Conservation (phyloP, 1,140 invertebrate species). For the Whitmania pigra region DNA sequence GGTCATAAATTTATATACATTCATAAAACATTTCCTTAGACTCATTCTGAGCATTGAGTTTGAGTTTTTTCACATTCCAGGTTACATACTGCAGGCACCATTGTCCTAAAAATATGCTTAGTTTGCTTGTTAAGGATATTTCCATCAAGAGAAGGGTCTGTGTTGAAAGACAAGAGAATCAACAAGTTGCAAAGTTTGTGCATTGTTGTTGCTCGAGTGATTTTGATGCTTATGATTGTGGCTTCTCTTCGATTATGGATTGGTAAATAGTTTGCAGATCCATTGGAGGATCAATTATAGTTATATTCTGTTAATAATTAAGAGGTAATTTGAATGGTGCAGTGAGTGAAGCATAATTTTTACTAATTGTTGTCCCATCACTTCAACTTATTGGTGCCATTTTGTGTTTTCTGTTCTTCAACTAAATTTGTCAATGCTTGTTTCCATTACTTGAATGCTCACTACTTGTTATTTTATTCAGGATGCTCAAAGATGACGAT, state of each 20-base stretch:
- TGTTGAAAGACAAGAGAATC: neutral
- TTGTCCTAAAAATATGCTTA: neutral
- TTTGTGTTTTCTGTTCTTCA: too few species aligned
- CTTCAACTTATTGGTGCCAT: neutral
- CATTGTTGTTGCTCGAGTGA: neutral
- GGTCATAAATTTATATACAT: neutral
- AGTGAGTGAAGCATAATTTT: neutral
- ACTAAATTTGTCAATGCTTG: too few species aligned
- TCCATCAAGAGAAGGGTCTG: neutral
- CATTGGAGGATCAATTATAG: neutral
- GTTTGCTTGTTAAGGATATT: neutral
- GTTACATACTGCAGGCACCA: conserved; percentile 9
- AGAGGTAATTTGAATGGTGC: neutral
- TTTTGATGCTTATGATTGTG: neutral
- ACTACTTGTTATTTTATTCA: neutral
- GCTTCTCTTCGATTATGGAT: neutral
- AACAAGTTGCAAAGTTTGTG: conserved; percentile 10
- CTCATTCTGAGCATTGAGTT: neutral
- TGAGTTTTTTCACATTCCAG: neutral
- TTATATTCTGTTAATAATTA: neutral
- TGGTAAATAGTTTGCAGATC: neutral
- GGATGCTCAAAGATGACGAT: conserved; percentile 71
- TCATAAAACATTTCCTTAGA: neutral
- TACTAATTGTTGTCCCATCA: neutral
- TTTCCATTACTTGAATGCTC: too few species aligned